A percentile compares a stretch with the other conserved stretches of the same genome.
These are phyloP conservation scores for Microctenopoma stevenorrisi DNA, from an alignment of 2,797 vertebrate genomes.

Conservation along the genomic window DNA sequence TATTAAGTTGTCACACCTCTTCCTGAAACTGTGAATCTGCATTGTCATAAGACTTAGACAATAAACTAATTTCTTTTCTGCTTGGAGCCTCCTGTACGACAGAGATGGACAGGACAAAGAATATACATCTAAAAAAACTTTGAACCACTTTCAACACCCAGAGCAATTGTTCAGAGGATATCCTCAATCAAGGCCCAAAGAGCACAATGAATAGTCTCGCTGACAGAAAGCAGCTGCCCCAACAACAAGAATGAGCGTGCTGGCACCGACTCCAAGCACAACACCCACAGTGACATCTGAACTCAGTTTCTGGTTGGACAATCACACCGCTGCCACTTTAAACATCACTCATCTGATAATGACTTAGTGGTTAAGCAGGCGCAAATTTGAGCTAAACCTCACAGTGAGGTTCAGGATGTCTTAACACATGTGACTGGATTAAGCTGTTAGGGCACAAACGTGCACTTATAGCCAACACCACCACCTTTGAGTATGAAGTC, in stretches of 20 bases:
- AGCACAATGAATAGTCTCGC: slow-evolving; percentile 69
- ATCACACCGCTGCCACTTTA: slow-evolving; percentile 16
- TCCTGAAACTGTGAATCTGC: not conserved
- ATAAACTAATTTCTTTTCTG: slow-evolving; percentile 22
- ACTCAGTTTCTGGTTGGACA: slow-evolving; percentile 14
- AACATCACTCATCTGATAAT: slow-evolving; percentile 22
- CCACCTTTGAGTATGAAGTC: not conserved
- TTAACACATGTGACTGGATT: not conserved
- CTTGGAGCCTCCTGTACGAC: slow-evolving; percentile 37
- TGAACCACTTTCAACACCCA: slow-evolving; percentile 70
- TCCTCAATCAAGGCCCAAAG: slow-evolving; percentile 75
- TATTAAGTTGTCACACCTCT: slow-evolving; percentile 24
- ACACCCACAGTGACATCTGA: slow-evolving; percentile 37
- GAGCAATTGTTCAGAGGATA: slow-evolving; percentile 74
- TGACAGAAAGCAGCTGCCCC: slow-evolving; percentile 63
- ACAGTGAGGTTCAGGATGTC: not conserved
- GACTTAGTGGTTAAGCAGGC: not conserved
- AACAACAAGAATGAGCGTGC: slow-evolving; percentile 36
- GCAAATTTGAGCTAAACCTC: not conserved
- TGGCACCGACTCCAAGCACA: slow-evolving; percentile 21
- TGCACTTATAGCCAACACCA: not conserved
- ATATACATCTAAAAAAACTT: slow-evolving; percentile 57
- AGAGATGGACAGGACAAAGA: slow-evolving; percentile 56
- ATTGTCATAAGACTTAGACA: slow-evolving; percentile 34
- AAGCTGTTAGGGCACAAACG: not conserved